A percentile compares a stretch with the other conserved stretches of the same genome.
Conservation (phyloP, 2,888 invertebrate species). For the Tetropium fuscum region DNA sequence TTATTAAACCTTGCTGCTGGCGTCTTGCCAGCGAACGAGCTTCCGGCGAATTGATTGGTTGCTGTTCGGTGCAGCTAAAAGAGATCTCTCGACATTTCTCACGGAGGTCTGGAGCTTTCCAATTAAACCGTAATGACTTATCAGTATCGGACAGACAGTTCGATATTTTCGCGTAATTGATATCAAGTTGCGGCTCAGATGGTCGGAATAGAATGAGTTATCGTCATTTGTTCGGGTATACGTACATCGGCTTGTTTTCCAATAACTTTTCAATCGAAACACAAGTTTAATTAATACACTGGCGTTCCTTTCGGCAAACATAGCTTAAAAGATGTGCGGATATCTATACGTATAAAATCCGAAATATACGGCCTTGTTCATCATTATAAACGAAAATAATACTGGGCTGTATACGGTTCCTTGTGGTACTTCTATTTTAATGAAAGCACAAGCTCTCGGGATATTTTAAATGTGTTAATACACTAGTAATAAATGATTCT, state of each 20-base stretch:
- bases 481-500: no score
- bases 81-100: slow-evolving; percentile 38
- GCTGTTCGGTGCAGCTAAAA: slow-evolving; percentile 26
- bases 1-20: slow-evolving; percentile 28
- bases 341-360: no score
- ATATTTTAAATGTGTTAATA: no score
- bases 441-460: no score
- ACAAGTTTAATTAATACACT: no score
- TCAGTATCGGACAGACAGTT: slow-evolving; percentile 38
- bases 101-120: slow-evolving; percentile 29
- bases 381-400: no score
- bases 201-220: slow-evolving; percentile 23
- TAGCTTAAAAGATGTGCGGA: no score
- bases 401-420: no score
- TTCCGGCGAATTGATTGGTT: slow-evolving; percentile 31
- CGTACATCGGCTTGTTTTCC: slow-evolving; percentile 15
- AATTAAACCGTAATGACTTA: slow-evolving; percentile 47
- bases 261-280: slow-evolving; percentile 4
- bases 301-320: no score
- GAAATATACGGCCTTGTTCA: no score
- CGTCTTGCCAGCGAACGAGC: slow-evolving; percentile 28
- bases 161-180: slow-evolving; percentile 42
- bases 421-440: no score
- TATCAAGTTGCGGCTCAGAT: slow-evolving; percentile 26
- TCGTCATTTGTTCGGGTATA: slow-evolving; percentile 19